These are phyloP conservation scores for Hippocampus kuda DNA, from an alignment of 2,797 vertebrate genomes.

Conservation along the genomic window DNA sequence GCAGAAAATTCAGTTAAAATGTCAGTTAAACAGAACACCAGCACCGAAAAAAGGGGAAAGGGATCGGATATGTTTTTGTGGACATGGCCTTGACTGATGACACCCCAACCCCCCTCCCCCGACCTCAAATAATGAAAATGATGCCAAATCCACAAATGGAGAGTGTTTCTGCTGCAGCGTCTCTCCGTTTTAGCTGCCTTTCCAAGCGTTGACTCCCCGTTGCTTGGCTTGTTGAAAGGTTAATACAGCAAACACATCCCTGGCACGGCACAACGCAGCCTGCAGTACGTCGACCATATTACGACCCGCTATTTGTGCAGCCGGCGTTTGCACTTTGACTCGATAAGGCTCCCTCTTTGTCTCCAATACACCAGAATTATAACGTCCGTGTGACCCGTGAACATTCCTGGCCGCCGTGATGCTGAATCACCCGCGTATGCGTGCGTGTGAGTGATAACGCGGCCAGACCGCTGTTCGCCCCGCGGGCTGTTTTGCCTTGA, in stretches of 20 bases:
- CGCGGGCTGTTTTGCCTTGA: conserved; percentile 64
- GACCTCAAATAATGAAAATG: conserved; percentile 48
- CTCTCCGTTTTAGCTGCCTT: conserved; percentile 31
- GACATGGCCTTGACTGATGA: not conserved
- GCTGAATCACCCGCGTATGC: conserved; percentile 56
- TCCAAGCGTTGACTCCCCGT: conserved; percentile 17
- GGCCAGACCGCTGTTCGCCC: conserved; percentile 63
- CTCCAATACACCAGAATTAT: conserved; percentile 40
- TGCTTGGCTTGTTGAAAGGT: conserved; percentile 22
- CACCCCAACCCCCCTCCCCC: conserved; percentile 29
- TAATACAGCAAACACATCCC: conserved; percentile 22
- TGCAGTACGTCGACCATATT: conserved; percentile 9
- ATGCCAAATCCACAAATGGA: conserved; percentile 53
- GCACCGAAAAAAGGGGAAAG: not conserved
- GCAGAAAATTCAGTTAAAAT: not conserved
- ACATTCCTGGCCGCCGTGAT: conserved; percentile 35
- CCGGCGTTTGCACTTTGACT: conserved; percentile 30
- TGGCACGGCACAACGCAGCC: conserved; percentile 23
- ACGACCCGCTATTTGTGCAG: conserved; percentile 16
- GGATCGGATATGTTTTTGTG: not conserved
- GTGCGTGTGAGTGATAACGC: conserved; percentile 60
- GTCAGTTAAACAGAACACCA: not conserved
- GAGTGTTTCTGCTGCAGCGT: conserved; percentile 38
- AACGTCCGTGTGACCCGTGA: conserved; percentile 36
- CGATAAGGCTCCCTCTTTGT: conserved; percentile 33